Evolutionary conservation across 2,888 invertebrate species (phyloP).

Genomic region (Deilephila elpenor): DNA sequence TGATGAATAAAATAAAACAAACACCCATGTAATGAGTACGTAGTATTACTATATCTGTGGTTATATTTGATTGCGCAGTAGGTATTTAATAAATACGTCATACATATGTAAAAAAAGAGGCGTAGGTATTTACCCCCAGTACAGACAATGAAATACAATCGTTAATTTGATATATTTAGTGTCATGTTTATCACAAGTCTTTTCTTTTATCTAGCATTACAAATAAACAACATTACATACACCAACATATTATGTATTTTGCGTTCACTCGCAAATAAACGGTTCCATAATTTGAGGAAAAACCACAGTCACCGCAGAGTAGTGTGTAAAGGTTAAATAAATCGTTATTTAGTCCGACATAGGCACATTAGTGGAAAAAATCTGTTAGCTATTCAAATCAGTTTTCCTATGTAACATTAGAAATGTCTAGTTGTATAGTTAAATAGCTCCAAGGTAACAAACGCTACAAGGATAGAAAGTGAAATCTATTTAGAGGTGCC

Average conservation of each 20-base stretch:
- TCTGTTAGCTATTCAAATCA: background rate
- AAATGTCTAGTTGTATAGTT: slow-evolving; percentile 38
- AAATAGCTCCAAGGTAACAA: slow-evolving; percentile 62
- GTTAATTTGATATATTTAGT: background rate
- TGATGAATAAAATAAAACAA: too few species aligned
- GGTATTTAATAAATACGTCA: too few species aligned
- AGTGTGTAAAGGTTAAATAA: background rate
- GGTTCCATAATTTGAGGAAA: slow-evolving; percentile 13
- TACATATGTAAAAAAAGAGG: too few species aligned
- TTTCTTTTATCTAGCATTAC: background rate
- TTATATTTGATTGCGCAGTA: too few species aligned
- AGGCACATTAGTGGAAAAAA: background rate
- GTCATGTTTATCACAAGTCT: background rate
- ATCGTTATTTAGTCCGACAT: background rate
- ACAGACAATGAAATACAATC: too few species aligned
- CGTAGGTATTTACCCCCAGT: too few species aligned
- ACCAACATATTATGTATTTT: background rate
- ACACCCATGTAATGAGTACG: too few species aligned
- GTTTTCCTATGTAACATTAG: slow-evolving; percentile 23
- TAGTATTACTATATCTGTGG: too few species aligned
- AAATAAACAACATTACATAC: background rate
- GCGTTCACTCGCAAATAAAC: slow-evolving; percentile 4
- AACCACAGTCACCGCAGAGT: background rate
- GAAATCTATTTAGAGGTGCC: slow-evolving; percentile 72
- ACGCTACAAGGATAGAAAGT: slow-evolving; percentile 71